A percentile compares a stretch with the other conserved stretches of the same genome.
These are phyloP conservation scores for Lymantria monacha DNA, from an alignment of 2,888 invertebrate genomes.

Conservation along the genomic window DNA sequence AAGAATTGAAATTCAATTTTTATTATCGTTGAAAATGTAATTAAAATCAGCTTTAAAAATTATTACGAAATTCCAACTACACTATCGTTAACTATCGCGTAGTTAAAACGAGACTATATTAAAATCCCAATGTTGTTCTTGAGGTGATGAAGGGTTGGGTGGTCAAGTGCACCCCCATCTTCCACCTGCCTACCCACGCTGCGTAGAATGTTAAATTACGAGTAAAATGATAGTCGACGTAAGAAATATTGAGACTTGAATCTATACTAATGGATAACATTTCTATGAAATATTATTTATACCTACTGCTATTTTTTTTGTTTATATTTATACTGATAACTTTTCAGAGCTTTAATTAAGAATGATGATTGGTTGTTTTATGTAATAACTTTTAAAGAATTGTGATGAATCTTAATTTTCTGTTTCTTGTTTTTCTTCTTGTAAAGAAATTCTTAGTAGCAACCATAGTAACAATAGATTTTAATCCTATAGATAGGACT, in stretches of 20 bases:
- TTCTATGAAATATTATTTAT: neutral
- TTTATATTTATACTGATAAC: neutral
- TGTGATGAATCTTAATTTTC: too few species aligned
- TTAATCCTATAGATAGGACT: too few species aligned
- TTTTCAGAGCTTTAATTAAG: neutral
- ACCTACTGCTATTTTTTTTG: too few species aligned
- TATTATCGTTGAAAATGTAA: too few species aligned
- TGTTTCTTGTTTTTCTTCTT: too few species aligned
- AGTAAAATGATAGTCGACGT: conserved; percentile 46
- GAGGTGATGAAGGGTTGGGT: conserved; percentile 62
- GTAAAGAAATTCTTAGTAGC: too few species aligned
- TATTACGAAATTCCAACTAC: neutral
- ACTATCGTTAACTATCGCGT: conserved; percentile 34
- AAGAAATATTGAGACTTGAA: conserved; percentile 27
- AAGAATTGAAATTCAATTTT: too few species aligned
- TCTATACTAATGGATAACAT: neutral
- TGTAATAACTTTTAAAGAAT: too few species aligned
- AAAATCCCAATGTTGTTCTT: conserved; percentile 64
- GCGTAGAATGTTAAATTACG: conserved; percentile 56
- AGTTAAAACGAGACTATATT: conserved; percentile 41
- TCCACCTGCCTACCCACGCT: conserved; percentile 34
- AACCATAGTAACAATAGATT: too few species aligned
- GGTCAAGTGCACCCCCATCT: conserved; percentile 50
- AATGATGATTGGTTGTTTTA: too few species aligned
- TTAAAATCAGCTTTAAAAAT: too few species aligned